Evolutionary conservation across 2,888 invertebrate species (phyloP), one percentile per base, ranked within the genome.

Genomic region (Neuroscelio doddi): DNA sequence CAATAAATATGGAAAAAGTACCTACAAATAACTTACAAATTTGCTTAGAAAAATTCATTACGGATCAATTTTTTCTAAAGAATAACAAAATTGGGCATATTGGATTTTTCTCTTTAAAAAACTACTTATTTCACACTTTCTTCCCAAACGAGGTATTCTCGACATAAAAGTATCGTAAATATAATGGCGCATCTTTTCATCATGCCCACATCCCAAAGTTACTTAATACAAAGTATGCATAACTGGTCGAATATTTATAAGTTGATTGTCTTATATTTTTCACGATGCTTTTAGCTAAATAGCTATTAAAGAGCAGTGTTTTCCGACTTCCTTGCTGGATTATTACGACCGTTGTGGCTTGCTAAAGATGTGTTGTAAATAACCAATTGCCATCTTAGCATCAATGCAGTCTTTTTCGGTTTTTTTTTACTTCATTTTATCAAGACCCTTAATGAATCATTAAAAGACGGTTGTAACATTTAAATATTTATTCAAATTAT

Each of bases 251-350:
- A 44, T 65, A 53, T 66, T 66, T 58, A 66, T 62, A 47, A 52
- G 62, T 30, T 62, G 52, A 65, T 65, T 65, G 55, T 52, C 46
- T 26, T 38, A 30, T 57, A 66, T 63, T 63, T 53, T 63, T 53
- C 45, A 58, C 49, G 52, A 66, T 63, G 66, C 66, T 66, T 63
- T 63, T 57, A 66, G 66, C 66, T 32, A 49, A 57, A 62, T 63
- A 53, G 62, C 44, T 55, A 41, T 55, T 65, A 61, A 66, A 66
- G 47, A 53, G 10, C 17, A 32, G 45, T 29, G 26, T 29, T 44
- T 44, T 15, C 17, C 38, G 10, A 38, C 12, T 21, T 12, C 27
- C 9, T 14, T 8, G 44, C 14, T 12, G 15, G 27, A 44, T 44
- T 27, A 27, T 27, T 7, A 26, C 26, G 17, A 44, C 27, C 26